Conservation (phyloP, 2,113 vertebrate species). For the Perca flavescens region DNA sequence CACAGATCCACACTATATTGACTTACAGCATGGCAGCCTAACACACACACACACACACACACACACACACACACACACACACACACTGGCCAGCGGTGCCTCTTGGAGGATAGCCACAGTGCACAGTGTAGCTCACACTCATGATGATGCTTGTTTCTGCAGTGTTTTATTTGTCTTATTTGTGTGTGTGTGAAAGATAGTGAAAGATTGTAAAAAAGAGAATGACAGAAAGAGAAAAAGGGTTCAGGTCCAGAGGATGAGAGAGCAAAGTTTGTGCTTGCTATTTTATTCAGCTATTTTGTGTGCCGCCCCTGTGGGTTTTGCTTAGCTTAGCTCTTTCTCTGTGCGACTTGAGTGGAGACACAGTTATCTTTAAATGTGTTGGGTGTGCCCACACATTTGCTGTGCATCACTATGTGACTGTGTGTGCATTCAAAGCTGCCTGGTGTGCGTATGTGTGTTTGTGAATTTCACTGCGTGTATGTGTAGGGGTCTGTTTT, state of each 20-base stretch:
- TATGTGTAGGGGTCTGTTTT: conserved; percentile 11
- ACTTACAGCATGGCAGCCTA: conserved; percentile 18
- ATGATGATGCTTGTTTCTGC: conserved; percentile 9
- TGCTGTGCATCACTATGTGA: conserved; percentile 13
- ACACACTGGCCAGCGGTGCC: neutral
- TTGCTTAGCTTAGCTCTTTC: conserved; percentile 69
- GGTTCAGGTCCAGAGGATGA: conserved; percentile 42
- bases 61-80: conserved; percentile 11
- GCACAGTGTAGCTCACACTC: neutral
- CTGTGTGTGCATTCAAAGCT: conserved; percentile 13
- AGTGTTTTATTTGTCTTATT: conserved; percentile 35
- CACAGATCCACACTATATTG: conserved; percentile 21
- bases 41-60: conserved; percentile 2
- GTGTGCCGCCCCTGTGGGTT: conserved; percentile 48
- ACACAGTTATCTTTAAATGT: conserved; percentile 30
- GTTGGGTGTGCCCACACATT: neutral
- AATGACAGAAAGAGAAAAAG: conserved; percentile 29
- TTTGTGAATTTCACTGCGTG: conserved; percentile 9
- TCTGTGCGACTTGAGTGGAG: conserved; percentile 38
- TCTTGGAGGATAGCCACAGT: conserved; percentile 1
- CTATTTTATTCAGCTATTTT: conserved; percentile 69
- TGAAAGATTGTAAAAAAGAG: neutral
- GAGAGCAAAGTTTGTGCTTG: conserved; percentile 49
- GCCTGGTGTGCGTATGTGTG: neutral
- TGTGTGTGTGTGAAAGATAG: neutral